Evolutionary conservation across 2,888 invertebrate species (phyloP), one percentile per base, ranked within the genome.

Genomic region (Fissipunctia ypsillon): DNA sequence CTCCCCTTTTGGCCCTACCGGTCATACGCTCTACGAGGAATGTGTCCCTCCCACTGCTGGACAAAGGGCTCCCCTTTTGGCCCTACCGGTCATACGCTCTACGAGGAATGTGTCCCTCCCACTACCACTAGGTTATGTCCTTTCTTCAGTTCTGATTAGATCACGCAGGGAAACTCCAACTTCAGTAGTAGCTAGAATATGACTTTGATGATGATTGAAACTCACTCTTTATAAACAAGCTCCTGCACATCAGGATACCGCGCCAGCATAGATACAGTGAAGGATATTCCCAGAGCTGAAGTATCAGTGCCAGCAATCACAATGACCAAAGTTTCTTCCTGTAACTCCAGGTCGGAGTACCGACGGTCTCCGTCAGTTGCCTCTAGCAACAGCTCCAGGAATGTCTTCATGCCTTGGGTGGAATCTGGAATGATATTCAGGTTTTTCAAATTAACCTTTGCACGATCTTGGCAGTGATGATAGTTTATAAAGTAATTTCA

Each of bases 301-400:
- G 93, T 93, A 57, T 93, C 94, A 0, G 91, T 93, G 2, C 92
- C 93, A 35, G 93, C 94, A 1, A 91, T 16, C 7, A 90, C 64
- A 9, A 93, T 68, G 2, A 93, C 91, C 25, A 93, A 35, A 0
- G 85, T 85, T 65, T 94, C 94, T 22, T 94, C 94, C 3, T 83
- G 84, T 1, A 94, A 76, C 60, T 92, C 91, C 4, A 83, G 4
- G 48, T 92, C 87, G 0, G 87, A 87, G 50, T 88, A 90, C 5
- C 90, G 88, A 4, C 70, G 72, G 0, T 81, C 73, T 7, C 83
- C 75, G 0, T 86, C 86, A 0, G 89, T 87, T 4, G 77, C 78
- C 19, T 90, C 84, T 31, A 94, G 89, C 2, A 92, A 76, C 3
- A 90, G 76, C 22, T 94, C 93, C 3, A 94, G 65, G 43, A 94